Base-by-base conservation (phyloP, 2,888 invertebrate species). In the Mimas tiliae region DNA sequence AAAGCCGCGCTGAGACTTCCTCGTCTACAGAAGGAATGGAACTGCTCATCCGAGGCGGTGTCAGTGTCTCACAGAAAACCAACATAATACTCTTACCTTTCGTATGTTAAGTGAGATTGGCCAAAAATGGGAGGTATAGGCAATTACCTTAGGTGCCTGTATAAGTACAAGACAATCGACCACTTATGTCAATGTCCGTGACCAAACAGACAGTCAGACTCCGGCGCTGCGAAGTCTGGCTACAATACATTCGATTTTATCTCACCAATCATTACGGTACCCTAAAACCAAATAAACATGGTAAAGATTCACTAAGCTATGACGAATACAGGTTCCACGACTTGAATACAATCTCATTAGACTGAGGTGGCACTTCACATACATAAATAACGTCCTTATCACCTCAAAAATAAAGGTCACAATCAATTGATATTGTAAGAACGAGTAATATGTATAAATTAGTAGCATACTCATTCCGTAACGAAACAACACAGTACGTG, bases 401-500 rank as follows among this genome's bases (percentile, higher is more conserved):
- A 12, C 14, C 62, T 58, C 14, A 62, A 21, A 14, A 64, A 68
- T 72, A 74, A 68, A 70, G 50, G 27, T 67, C 64, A 53, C 27
- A n/a, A 27, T 55, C 62, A 16, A 0, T 42, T 63, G 65, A 67
- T 16, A 47, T 16, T 16, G 6, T 11, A 62, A 52, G 71, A 70
- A 71, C 70, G 55, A 74, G 73, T 70, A 70, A 69, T 64, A 65
- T 69, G 70, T 82, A 82, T 84, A 84, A 80, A 83, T 83, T 82
- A 83, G 79, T 79, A 71, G 75, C 79, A 79, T 80, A 83, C 82
- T 77, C 70, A 82, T 82, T 83, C 80, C 80, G 80, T 80, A 78
- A 81, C 75, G 79, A 79, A 76, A 82, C 80, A 77, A 79, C 70
- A 82, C 82, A 91, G 91, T 91, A 76, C 76, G 70, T 70, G 66